Evolutionary conservation across 2,888 invertebrate genomes (phyloP), one percentile per base, ranked within the genome.

Genomic region (Macaria notata): DNA sequence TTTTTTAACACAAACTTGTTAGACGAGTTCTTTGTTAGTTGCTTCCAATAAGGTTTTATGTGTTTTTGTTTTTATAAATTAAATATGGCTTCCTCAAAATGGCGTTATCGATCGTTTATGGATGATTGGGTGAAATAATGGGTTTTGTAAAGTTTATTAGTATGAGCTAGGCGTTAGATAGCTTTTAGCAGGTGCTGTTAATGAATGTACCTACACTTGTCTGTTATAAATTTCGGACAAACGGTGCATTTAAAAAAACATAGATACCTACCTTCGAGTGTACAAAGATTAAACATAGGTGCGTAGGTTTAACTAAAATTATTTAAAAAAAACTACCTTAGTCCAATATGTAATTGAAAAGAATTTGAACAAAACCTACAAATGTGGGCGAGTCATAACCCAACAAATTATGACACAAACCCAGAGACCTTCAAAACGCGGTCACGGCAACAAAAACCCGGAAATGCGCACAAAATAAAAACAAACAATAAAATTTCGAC

Each of bases 1-100:
- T 75, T 65, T 67, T 74, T 71, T 69, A 60, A 64, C 62, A 64
- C 52, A 51, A 71, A 66, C 67, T 63, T 63, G 71, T 70, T 70
- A 65, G 64, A 58, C 68, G 42, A 53, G 64, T 64, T 65, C 51
- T 56, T 59, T 61, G 59, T 60, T 46, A 56, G 50, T 46, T 44
- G 61, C 53, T 58, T 49, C 48, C 47, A 52, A 31, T 55, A 53
- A 44, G 46, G 41, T 51, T 38, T 55, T 54, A 63, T 43, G 43
- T 19, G 42, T 41, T 48, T 59, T 51, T 29, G 54, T 54, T 62
- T 54, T 56, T 62, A 51, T 52, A 51, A 48, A 61, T 60, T 42
- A 59, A 63, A 53, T 44, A 63, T 62, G 62, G 65, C 63, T 59
- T 57, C 61, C 50, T 43, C 39, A 49, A 54, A 59, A 60, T 54